Percentiles rank a stretch among this genome's conserved stretches.
Conservation (phyloP, 2,797 vertebrate genomes). For the Pipistrellus kuhlii region DNA sequence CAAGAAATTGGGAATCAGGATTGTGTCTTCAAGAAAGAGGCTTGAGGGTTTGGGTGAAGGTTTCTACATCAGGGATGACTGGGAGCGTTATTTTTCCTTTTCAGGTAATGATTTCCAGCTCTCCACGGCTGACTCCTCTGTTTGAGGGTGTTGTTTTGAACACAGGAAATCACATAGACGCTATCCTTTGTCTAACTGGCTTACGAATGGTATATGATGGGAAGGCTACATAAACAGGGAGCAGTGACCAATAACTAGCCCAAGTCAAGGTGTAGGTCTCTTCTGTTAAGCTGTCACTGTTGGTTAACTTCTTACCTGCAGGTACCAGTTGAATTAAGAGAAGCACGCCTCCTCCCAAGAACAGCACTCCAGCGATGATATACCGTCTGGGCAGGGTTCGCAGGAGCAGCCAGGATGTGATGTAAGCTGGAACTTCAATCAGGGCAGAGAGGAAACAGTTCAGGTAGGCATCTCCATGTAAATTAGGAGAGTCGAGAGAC, state of each 20-base stretch:
- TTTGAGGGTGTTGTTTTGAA: constrained; percentile 19
- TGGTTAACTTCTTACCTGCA: constrained; percentile 85
- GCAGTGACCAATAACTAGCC: neutral
- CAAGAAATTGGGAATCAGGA: neutral
- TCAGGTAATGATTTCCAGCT: neutral
- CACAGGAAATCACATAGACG: neutral
- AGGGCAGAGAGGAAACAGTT: constrained; percentile 95
- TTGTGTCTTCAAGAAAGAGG: neutral
- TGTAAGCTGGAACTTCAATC: constrained; percentile 94
- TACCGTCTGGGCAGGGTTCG: constrained; percentile 90
- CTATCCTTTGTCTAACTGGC: neutral
- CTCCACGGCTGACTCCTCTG: neutral
- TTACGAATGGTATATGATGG: neutral
- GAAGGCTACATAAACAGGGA: neutral
- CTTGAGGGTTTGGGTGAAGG: neutral
- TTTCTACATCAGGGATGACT: neutral
- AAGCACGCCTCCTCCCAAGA: constrained; percentile 90
- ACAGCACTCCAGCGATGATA: constrained; percentile 88
- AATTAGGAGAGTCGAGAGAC: constrained; percentile 93
- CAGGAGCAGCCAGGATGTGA: constrained; percentile 92
- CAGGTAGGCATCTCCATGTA: constrained; percentile 92
- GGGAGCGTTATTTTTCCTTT: neutral
- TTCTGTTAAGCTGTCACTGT: neutral
- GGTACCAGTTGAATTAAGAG: constrained; percentile 93
- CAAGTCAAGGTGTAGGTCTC: neutral